Evolutionary conservation across 1,140 invertebrate species (phyloP).

Genomic region (Drosophila pseudoananassae): DNA sequence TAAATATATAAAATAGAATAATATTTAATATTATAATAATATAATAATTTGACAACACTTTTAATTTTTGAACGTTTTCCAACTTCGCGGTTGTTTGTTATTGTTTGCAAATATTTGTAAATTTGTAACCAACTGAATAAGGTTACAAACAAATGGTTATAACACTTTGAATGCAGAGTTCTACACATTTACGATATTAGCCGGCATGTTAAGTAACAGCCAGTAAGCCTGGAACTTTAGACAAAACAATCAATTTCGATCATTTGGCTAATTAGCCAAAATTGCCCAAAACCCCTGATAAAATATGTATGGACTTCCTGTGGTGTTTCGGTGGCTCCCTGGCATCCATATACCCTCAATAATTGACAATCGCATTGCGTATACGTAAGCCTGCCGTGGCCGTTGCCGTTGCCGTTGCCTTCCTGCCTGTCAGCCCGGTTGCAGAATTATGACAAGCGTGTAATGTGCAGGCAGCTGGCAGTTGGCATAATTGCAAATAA

Average conservation of each 20-base stretch:
- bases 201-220: constrained; percentile 11
- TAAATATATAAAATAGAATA: too few relatives aligned
- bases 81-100: too few relatives aligned
- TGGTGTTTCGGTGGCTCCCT: constrained; percentile 1
- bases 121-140: not conserved
- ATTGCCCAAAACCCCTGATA: constrained; percentile 42
- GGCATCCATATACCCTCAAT: constrained; percentile 25
- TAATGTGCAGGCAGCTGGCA: constrained; percentile 60
- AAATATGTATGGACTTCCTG: constrained; percentile 55
- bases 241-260: constrained; percentile 37
- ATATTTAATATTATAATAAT: too few relatives aligned
- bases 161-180: not conserved
- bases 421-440: constrained; percentile 19
- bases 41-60: too few relatives aligned
- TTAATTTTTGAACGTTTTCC: too few relatives aligned
- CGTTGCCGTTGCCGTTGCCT: not conserved
- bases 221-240: not conserved
- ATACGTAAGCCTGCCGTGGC: constrained; percentile 14
- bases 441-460: constrained; percentile 52
- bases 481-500: constrained; percentile 70
- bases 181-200: constrained; percentile 38
- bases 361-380: constrained; percentile 55
- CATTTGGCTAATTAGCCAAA: constrained; percentile 53
- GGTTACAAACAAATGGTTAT: not conserved
- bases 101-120: constrained; percentile 12